Percentiles rank a stretch among this genome's conserved stretches.
These are phyloP conservation scores for Pardosa pseudoannulata DNA, from an alignment of 2,888 invertebrate genomes.

Conservation along the genomic window DNA sequence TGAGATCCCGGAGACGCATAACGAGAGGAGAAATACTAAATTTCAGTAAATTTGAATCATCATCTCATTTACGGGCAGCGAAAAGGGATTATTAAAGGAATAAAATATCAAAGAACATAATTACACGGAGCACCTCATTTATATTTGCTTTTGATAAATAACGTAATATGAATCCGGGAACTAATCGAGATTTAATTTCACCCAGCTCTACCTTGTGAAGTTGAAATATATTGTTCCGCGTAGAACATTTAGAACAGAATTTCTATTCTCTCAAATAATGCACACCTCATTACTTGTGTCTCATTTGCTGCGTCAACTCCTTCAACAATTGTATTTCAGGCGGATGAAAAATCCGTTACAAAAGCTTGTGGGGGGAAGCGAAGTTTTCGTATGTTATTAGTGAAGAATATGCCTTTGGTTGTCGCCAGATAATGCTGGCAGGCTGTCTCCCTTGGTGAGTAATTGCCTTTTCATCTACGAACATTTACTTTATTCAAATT, in stretches of 20 bases:
- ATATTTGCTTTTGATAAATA: not conserved
- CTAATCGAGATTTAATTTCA: conserved; percentile 7
- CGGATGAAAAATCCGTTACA: not conserved
- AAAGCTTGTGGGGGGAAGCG: not conserved
- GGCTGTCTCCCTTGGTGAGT: not conserved
- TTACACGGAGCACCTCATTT: not conserved
- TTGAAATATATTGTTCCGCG: not conserved
- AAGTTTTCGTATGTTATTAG: conserved; percentile 3
- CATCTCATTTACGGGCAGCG: too few relatives aligned
- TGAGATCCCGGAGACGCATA: too few relatives aligned
- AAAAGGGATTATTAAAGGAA: too few relatives aligned
- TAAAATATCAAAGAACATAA: too few relatives aligned
- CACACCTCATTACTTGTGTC: not conserved
- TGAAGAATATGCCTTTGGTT: not conserved
- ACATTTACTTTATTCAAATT: conserved; percentile 4
- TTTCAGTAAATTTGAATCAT: too few relatives aligned
- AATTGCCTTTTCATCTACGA: not conserved
- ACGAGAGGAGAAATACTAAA: too few relatives aligned
- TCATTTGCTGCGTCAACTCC: not conserved
- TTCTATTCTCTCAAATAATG: not conserved
- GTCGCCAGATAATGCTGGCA: not conserved
- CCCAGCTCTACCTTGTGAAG: not conserved
- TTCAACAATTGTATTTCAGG: not conserved
- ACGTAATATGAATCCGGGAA: not conserved
- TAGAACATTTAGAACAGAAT: not conserved